These are phyloP conservation scores for Drosophila kohkoa DNA, from an alignment of 1,140 invertebrate genomes.

Conservation along the genomic window DNA sequence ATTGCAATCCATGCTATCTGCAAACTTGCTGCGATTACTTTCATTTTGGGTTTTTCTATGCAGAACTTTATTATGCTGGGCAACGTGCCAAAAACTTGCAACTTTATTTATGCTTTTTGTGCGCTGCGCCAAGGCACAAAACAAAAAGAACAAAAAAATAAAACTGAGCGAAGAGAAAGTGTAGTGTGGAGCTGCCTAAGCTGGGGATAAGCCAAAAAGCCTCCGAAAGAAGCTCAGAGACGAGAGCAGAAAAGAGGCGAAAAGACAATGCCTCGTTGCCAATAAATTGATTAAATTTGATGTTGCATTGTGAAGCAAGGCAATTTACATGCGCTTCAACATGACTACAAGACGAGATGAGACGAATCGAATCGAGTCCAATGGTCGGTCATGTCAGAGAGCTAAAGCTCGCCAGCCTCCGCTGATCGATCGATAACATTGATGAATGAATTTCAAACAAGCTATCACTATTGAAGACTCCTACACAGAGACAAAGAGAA, in stretches of 20 bases:
- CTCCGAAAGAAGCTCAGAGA: conserved; percentile 22
- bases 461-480: conserved; percentile 41
- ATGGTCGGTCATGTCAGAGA: background rate
- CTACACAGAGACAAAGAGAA: conserved; percentile 48
- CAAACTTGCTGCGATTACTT: background rate
- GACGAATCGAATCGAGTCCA: too few species aligned
- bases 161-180: conserved; percentile 24
- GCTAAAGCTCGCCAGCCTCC: background rate
- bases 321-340: conserved; percentile 43
- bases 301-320: conserved; percentile 67
- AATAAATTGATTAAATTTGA: conserved; percentile 82
- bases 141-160: too few species aligned
- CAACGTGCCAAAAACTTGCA: conserved; percentile 19
- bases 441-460: conserved; percentile 77
- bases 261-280: conserved; percentile 74
- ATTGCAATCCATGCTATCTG: background rate
- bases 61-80: conserved; percentile 24
- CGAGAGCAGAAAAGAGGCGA: background rate
- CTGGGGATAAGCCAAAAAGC: conserved; percentile 21
- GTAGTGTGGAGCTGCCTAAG: conserved; percentile 46
- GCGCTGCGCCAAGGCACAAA: background rate
- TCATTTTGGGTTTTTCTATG: conserved; percentile 37
- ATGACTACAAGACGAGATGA: background rate
- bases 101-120: conserved; percentile 26
- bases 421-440: conserved; percentile 77